Evolutionary conservation across 2,113 vertebrate species (phyloP).

Genomic region (Trochalopteron elliotii): DNA sequence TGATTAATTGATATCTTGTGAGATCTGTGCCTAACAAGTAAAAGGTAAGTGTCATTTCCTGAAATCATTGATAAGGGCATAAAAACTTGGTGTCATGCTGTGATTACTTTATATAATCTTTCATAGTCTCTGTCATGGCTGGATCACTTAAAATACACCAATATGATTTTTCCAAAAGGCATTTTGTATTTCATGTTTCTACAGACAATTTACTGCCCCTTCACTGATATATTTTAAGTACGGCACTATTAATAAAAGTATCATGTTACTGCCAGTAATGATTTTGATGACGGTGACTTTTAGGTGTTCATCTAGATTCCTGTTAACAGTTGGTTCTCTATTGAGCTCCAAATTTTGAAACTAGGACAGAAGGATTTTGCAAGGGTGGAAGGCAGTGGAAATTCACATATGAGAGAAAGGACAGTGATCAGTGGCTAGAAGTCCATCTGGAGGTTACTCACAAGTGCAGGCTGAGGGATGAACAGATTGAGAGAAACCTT

Average conservation of each 20-base stretch:
- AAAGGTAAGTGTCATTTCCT: background rate
- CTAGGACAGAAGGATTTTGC: background rate
- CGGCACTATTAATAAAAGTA: background rate
- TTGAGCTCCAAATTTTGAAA: background rate
- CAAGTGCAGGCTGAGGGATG: background rate
- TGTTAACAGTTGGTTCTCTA: background rate
- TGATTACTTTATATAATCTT: background rate
- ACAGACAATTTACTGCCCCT: fast-evolving
- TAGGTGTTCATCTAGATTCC: background rate
- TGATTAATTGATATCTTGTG: background rate
- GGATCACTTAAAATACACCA: background rate
- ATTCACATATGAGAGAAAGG: background rate
- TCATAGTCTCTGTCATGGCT: background rate
- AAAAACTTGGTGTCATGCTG: background rate
- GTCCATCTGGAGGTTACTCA: background rate
- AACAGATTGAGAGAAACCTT: background rate
- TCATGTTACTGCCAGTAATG: background rate
- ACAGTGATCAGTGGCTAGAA: background rate
- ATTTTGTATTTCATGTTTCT: background rate
- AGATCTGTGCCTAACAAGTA: background rate
- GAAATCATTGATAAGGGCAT: background rate
- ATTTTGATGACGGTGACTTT: background rate
- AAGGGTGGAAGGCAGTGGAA: background rate
- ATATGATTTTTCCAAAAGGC: background rate
- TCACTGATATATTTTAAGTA: background rate